A percentile compares a stretch with the other conserved stretches of the same genome.
Conservation (phyloP, 2,888 invertebrate genomes). For the Callyntrura guangdongensis region DNA sequence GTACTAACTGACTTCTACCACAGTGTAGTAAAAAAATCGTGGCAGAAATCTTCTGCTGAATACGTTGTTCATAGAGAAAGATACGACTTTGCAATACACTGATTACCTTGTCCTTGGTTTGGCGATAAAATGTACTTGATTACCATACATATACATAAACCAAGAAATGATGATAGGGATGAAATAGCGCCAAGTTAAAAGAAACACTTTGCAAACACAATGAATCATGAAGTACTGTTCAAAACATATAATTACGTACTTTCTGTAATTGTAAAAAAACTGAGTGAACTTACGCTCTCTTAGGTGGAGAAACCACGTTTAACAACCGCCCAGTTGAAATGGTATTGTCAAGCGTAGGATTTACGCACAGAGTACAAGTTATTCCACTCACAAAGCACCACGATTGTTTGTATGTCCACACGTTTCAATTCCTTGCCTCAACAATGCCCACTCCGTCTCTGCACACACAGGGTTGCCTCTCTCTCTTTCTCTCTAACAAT, state of each 20-base stretch:
- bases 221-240: no score
- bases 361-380: background rate
- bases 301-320: conserved; percentile 4
- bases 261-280: background rate
- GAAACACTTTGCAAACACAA: no score
- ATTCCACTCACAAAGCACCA: conserved; percentile 23
- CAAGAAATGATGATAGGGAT: background rate
- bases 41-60: background rate
- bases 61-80: background rate
- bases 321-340: background rate
- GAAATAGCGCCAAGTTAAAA: background rate
- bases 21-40: conserved; percentile 7
- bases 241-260: background rate
- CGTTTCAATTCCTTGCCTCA: background rate
- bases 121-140: conserved; percentile 39
- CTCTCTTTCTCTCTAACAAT: background rate
- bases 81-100: background rate
- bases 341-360: background rate
- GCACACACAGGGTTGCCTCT: background rate
- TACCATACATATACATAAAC: background rate
- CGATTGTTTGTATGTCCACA: background rate
- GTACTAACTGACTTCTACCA: background rate
- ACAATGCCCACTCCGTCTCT: conserved; percentile 15
- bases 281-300: no score
- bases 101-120: conserved; percentile 68